Evolutionary conservation across 2,797 vertebrate genomes (phyloP), one percentile per base, ranked within the genome.

Genomic region (Sebastes wilsoni): DNA sequence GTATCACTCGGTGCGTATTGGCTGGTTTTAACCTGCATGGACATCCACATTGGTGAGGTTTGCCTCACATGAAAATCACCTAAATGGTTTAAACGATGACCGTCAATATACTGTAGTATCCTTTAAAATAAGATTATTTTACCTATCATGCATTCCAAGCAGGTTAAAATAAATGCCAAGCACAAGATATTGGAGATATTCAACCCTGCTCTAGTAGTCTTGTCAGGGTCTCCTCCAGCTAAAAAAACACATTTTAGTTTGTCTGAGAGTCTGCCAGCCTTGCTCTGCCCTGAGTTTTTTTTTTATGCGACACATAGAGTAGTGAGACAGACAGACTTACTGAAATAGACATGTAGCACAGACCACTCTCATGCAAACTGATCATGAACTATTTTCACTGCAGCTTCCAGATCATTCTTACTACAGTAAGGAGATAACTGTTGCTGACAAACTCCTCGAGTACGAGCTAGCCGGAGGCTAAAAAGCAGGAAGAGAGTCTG

Each of bases 201-300:
- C 20, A 25, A 79, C 34, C 67, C 66, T 38, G 8, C 23, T 74
- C 46, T 80, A 32, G 32, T 42, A 7, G 34, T 65, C 27, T 68
- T 66, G 75, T 49, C 52, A 12, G 55, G 46, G 36, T 74, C 56
- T 68, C 23, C 66, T 64, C 28, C 3, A 13, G 34, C 27, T 55
- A 75, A 67, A 73, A 34, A 52, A 62, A 46, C 18, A 52, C 11
- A 70, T 16, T 34, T 52, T 2, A 32, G 12, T 71, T 79, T 64
- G 61, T 84, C 52, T 79, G 32, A 72, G 69, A 42, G 38, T 85
- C 59, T 72, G 80, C 71, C 78, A 77, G 77, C 75, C 69, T 75
- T 4, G 60, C 84, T 91, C 87, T 87, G 83, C 82, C 90, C 89
- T 90, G 87, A 88, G 88, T 80, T 72, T 34, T 28, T 46, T 46